These are phyloP conservation scores for Eucera pruinosa DNA, from an alignment of 2,888 invertebrate species.

Conservation along the genomic window DNA sequence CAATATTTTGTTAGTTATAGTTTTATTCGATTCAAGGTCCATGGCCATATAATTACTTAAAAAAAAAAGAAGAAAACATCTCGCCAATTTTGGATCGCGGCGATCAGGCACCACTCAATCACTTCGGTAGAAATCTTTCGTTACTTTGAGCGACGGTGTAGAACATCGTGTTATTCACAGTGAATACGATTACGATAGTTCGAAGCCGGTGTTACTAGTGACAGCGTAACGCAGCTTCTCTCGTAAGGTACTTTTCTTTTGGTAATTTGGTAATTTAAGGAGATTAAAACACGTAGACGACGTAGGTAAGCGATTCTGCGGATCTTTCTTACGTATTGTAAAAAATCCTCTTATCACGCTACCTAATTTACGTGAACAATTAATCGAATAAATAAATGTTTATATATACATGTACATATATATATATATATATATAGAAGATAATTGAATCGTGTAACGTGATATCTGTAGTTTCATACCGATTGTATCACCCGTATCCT, in stretches of 20 bases:
- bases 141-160: slow-evolving; percentile 44
- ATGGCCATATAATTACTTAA: slow-evolving; percentile 1
- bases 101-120: slow-evolving; percentile 60
- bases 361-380: slow-evolving; percentile 86
- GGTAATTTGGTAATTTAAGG: slow-evolving; percentile 98
- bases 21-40: slow-evolving; percentile 28
- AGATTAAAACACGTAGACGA: slow-evolving; percentile 99
- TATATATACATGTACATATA: too few relatives aligned
- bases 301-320: slow-evolving; percentile 97
- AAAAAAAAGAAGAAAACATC: too few relatives aligned
- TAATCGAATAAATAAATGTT: slow-evolving; percentile 6
- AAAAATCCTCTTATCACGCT: slow-evolving; percentile 99
- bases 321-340: slow-evolving; percentile 97
- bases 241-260: slow-evolving; percentile 96
- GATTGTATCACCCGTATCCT: slow-evolving; percentile 94
- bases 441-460: not conserved
- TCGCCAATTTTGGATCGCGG: slow-evolving; percentile 30
- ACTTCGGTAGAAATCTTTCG: slow-evolving; percentile 52
- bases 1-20: not conserved
- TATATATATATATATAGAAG: too few relatives aligned
- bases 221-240: slow-evolving; percentile 99
- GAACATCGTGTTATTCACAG: not conserved
- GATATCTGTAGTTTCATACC: slow-evolving; percentile 84
- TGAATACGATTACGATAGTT: slow-evolving; percentile 91
- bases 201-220: slow-evolving; percentile 99